Evolutionary conservation across 2,113 vertebrate genomes (phyloP), one percentile per base, ranked within the genome.

Genomic region (Thymallus thymallus): DNA sequence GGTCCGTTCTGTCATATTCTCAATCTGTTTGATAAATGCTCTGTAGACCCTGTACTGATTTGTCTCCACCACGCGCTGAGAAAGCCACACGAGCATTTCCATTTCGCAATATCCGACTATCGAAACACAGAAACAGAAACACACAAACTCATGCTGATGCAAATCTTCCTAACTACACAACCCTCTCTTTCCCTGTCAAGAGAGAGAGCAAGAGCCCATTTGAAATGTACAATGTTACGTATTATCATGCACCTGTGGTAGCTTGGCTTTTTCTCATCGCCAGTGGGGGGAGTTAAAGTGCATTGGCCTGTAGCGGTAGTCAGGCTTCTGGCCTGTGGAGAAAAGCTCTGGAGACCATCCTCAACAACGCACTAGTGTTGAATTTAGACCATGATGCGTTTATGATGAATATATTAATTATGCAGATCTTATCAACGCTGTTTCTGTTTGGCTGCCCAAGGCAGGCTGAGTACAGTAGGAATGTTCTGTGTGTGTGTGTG

Each of bases 11-110:
- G 69, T 78, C 75, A 73, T 73, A 41, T 73, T 63, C 71, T 82
- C 79, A 80, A 78, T 81, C 75, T 76, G 64, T 81, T 72, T 86
- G 85, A 87, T 79, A 74, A 85, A 90, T 86, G 73, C 56, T 71
- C 30, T 64, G 35, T 20, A 41, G 41, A 71, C 71, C 63, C 6
- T 68, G 74, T 68, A 75, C 24, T 81, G 76, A 83, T 84, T 82
- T 74, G 77, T 82, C 73, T 77, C 79, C 70, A 48, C 32, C 48
- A 5, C 5, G 5, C 14, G 13, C 48, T 51, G 48, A 51, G 16
- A 51, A 51, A 18, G 48, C 48, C 48, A 18, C 48, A 51, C 12
- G 5, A 14, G 48, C 48, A 51, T 51, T 51, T 16, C 4, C 4
- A 51, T 51, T 51, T 18, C 48, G 1, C 16, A 51, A 51, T 18